Percentiles rank a stretch among this genome's conserved stretches.
phyloP scores from a whole-genome alignment of 2,888 invertebrate genomes.

The Cheilosia soror region DNA sequence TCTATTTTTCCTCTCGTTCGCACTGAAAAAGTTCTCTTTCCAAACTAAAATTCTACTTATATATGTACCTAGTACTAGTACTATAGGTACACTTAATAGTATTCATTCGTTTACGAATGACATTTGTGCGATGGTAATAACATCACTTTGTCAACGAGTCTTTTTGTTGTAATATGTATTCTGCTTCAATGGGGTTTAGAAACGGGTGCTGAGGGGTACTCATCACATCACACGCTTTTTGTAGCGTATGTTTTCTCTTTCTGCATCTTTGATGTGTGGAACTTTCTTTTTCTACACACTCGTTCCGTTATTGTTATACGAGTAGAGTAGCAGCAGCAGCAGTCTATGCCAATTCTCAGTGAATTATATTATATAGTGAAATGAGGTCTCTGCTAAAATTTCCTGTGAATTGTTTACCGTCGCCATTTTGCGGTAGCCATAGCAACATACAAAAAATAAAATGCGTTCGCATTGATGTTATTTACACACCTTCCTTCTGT shows the following conservation, averaged over 20 bases:
- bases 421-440: slow-evolving; percentile 70
- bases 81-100: neutral
- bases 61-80: neutral
- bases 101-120: slow-evolving; percentile 14
- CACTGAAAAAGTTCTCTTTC: slow-evolving; percentile 54
- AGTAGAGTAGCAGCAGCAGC: slow-evolving; percentile 8
- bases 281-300: slow-evolving; percentile 66
- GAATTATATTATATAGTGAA: slow-evolving; percentile 30
- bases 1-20: slow-evolving; percentile 69
- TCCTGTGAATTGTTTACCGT: slow-evolving; percentile 61
- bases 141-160: slow-evolving; percentile 20
- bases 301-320: slow-evolving; percentile 21
- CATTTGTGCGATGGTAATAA: slow-evolving; percentile 26
- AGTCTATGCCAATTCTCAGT: slow-evolving; percentile 42
- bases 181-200: neutral
- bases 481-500: slow-evolving; percentile 27
- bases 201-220: neutral
- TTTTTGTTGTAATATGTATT: slow-evolving; percentile 1
- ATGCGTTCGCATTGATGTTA: slow-evolving; percentile 26
- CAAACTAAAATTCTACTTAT: slow-evolving; percentile 48
- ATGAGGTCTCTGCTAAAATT: slow-evolving; percentile 44
- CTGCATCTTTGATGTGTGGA: slow-evolving; percentile 32
- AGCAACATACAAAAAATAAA: slow-evolving; percentile 27
- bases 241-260: slow-evolving; percentile 54
- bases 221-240: slow-evolving; percentile 14